Base-by-base conservation (phyloP, 2,797 vertebrate species). In the Crenuchus spilurus region DNA sequence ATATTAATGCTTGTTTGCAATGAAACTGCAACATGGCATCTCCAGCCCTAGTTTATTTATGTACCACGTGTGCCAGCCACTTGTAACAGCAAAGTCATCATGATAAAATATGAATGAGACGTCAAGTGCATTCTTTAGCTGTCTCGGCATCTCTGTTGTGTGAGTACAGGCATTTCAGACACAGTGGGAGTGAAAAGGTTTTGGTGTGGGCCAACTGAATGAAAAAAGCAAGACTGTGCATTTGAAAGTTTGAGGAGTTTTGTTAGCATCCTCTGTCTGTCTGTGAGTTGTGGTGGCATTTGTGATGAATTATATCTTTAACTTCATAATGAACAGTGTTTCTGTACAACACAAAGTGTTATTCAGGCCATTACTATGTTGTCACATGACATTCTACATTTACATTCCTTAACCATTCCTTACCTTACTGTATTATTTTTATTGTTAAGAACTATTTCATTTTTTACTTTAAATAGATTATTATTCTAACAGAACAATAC, bases 101-200 rank as follows among this genome's bases (percentile, higher is more conserved):
- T 66, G 39, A 77, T 91, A 79, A 91, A 91, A 92, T 87, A 91
- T 91, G 75, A 87, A 91, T 87, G 80, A 89, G 83, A 85, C 41
- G 72, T 88, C 87, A 89, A 83, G 39, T 41, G 52, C 51, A 1
- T 63, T 70, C 72, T 48, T 20, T 37, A 41, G 37, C 37, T 66
- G 48, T 83, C 55, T 76, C 22, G 65, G 39, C 51, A 35, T n/a
- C 26, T 65, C 20, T 62, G 24, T 30, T 65, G 18, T 54, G 74
- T 39, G 48, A 73, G 72, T 48, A 67, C 7, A 49, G 24, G 39
- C 26, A 51, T 58, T 55, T 64, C 37, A 68, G 22, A 18, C 48
- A 60, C 35, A 37, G 63, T 6, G 18, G 44, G 35, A 52, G 35
- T 7, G 22, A 65, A 46, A 61, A 74, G 31, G 22, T 52, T 13